Evolutionary conservation across 2,888 invertebrate species (phyloP).

Genomic region (Blera fallax): DNA sequence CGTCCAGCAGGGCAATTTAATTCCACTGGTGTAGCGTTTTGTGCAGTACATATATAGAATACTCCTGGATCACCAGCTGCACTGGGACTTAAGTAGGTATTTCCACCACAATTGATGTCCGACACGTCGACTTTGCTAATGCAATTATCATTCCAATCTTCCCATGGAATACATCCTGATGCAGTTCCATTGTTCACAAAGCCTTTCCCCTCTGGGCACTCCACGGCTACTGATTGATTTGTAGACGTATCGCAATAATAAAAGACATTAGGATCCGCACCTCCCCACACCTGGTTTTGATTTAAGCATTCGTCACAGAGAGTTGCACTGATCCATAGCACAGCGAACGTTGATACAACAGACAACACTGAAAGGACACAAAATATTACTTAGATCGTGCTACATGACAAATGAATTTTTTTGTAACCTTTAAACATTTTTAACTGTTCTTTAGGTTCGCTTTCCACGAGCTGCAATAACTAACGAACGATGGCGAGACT

Average conservation of each 20-base stretch:
- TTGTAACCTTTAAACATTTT: conserved; percentile 51
- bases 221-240: conserved; percentile 74
- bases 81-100: conserved; percentile 61
- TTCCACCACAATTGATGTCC: conserved; percentile 19
- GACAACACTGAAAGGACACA: conserved; percentile 7
- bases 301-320: conserved; percentile 11
- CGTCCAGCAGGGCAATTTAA: conserved; percentile 58
- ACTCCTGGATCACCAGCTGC: conserved; percentile 54
- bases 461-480: neutral
- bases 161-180: conserved; percentile 77
- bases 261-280: conserved; percentile 77
- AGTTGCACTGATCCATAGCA: conserved; percentile 1
- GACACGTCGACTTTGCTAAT: neutral
- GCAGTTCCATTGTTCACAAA: conserved; percentile 77
- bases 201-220: conserved; percentile 76
- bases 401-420: neutral
- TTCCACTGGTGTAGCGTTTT: conserved; percentile 30
- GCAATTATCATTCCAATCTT: conserved; percentile 74
- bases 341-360: neutral
- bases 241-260: conserved; percentile 76
- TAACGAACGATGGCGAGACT: neutral
- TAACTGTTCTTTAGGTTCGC: neutral
- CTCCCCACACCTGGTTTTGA: conserved; percentile 76
- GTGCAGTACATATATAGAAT: conserved; percentile 68
- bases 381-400: neutral